Conservation (phyloP, 2,888 invertebrate genomes). For the Mythimna lalbum region DNA sequence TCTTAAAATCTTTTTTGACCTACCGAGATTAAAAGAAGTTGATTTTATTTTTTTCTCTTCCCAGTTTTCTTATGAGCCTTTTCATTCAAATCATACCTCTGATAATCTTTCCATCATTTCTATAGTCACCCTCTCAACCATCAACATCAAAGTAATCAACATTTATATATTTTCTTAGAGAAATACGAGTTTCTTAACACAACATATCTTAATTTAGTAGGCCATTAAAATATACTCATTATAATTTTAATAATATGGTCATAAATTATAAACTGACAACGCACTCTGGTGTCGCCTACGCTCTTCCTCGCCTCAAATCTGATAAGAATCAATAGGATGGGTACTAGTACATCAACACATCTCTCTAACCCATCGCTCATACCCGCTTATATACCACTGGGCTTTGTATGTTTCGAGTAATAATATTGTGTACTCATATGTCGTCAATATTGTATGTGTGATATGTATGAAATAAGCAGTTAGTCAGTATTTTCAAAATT, state of each 20-base stretch:
- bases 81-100: background rate
- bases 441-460: no score
- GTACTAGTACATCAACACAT: conserved; percentile 11
- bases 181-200: conserved; percentile 11
- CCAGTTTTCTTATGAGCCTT: background rate
- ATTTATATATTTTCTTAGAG: background rate
- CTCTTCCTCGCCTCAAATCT: conserved; percentile 38
- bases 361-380: conserved; percentile 6
- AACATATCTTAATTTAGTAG: conserved; percentile 13
- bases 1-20: background rate
- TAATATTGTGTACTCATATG: no score
- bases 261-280: conserved; percentile 48
- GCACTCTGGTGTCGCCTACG: conserved; percentile 41
- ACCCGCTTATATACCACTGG: background rate
- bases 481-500: no score
- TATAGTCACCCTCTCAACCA: background rate
- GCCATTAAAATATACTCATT: conserved; percentile 8
- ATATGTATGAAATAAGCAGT: no score
- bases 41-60: background rate
- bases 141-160: background rate
- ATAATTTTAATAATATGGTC: conserved; percentile 32
- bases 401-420: background rate
- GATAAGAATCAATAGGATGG: conserved; percentile 32
- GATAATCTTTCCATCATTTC: background rate
- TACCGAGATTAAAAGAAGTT: background rate